Conservation (phyloP, 1,140 invertebrate genomes). For the Saccostrea glomerata region DNA sequence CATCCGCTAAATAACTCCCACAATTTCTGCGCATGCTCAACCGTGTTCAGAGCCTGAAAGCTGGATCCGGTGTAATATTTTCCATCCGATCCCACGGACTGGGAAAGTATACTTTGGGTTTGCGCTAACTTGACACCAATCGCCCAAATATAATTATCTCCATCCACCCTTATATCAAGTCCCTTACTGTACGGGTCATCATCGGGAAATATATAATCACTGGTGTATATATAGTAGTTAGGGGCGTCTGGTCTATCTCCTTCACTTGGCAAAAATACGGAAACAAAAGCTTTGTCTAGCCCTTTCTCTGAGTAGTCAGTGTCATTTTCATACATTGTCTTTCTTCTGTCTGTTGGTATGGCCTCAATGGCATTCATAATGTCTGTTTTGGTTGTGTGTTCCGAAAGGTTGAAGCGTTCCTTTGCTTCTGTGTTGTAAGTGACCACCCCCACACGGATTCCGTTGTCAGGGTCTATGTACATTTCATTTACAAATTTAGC, state of each 20-base stretch:
- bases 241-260: neutral
- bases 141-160: constrained; percentile 7
- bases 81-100: constrained; percentile 10
- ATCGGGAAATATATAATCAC: neutral
- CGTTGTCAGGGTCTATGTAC: constrained; percentile 13
- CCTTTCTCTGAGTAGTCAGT: neutral
- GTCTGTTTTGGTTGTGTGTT: neutral
- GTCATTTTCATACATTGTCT: neutral
- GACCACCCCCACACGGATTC: neutral
- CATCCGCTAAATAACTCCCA: neutral
- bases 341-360: neutral
- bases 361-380: neutral
- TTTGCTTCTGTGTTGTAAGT: neutral
- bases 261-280: neutral
- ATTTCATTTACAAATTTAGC: neutral
- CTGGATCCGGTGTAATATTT: neutral
- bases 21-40: neutral
- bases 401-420: neutral
- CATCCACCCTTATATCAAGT: neutral
- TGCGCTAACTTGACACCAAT: neutral
- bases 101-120: neutral
- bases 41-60: neutral
- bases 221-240: constrained; percentile 10
- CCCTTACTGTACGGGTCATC: neutral
- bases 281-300: neutral